Base-by-base conservation (phyloP, 2,888 invertebrate genomes). In the Volucella zonaria region DNA sequence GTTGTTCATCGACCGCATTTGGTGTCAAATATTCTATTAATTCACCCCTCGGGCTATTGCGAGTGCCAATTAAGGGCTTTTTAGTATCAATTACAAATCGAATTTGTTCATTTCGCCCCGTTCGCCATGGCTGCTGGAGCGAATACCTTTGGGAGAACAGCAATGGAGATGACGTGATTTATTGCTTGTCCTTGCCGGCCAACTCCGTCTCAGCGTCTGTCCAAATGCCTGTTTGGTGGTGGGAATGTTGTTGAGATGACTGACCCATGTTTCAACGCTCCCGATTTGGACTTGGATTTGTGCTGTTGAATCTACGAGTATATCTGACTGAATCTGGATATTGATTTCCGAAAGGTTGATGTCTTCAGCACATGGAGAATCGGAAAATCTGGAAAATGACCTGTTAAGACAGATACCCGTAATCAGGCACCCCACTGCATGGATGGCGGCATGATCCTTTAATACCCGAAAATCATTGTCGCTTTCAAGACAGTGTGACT, bases 41-140 rank as follows among this genome's bases (percentile, higher is more conserved):
- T 87, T 86, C 87, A 82, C 81, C 87, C 88, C 86, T 83, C 54
- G 51, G 52, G 68, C 59, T 15, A 51, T 47, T 18, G 49, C 75
- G 59, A 90, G 90, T 91, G 90, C 90, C 91, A 91, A 91, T 91
- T 91, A 91, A 90, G 90, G 90, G 91, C 90, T 91, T 91, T 91
- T 91, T 91, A 91, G 91, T 91, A 91, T 91, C 91, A 91, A 91
- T 91, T 91, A 91, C 91, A 90, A 90, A 88, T 89, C 89, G 89
- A 90, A 90, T 91, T 89, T 89, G 89, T 89, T 89, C 88, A 87
- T 58, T 81, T 59, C 40, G 45, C 70, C 59, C 52, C 71, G 56
- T 66, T 70, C 15, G 67, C 61, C 51, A 68, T 62, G 78, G 54
- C 58, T 54, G 40, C 62, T 68, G 4, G 42, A 54, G n/a, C 51